Percentiles rank a stretch among this genome's conserved stretches.
Conservation (phyloP, 2,888 invertebrate genomes). For the Frankliniella intonsa region DNA sequence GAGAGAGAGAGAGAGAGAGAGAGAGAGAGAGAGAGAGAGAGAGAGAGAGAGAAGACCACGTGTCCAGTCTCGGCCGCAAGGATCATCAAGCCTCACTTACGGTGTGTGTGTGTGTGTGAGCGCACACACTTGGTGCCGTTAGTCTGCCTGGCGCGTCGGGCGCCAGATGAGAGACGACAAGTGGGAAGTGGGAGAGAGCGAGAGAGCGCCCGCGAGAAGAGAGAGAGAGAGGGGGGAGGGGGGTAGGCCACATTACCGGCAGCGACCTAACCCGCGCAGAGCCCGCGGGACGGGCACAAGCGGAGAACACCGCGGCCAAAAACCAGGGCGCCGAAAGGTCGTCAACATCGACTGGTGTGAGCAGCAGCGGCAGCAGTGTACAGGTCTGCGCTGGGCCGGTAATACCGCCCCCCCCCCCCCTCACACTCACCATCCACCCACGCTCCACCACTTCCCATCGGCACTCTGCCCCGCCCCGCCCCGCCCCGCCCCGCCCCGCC, state of each 20-base stretch:
- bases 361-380: no score
- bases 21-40: neutral
- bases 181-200: neutral
- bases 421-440: no score
- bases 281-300: no score
- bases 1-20: neutral
- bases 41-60: neutral
- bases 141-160: neutral
- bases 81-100: slow-evolving; percentile 16
- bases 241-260: no score
- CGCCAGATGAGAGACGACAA: slow-evolving; percentile 17
- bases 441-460: no score
- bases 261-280: no score
- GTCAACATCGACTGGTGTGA: no score
- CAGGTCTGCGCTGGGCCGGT: no score
- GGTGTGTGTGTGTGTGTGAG: neutral
- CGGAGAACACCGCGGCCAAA: no score
- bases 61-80: slow-evolving; percentile 2
- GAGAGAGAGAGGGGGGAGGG: neutral
- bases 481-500: neutral
- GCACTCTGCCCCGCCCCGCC: neutral
- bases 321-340: no score
- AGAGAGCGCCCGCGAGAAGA: neutral
- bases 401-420: no score
- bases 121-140: neutral